Conservation (phyloP, 2,797 vertebrate species). For the Sylvilagus floridanus region DNA sequence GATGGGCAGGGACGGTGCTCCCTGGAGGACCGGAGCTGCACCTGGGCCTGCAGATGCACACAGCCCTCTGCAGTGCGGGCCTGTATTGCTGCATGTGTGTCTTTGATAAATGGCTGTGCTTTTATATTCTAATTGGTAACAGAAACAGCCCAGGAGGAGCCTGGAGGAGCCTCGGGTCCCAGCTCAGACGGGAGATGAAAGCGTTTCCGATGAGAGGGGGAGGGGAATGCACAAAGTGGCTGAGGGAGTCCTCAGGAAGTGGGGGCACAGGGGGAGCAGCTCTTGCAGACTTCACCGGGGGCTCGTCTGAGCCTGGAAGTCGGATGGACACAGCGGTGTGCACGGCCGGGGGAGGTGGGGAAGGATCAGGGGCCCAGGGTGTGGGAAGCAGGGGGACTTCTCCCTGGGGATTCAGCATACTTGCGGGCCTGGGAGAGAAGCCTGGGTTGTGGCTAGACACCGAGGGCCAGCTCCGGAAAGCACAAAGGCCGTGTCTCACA, state of each 20-base stretch:
- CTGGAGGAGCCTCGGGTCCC: constrained; percentile 45
- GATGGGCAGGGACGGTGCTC: rapidly evolving
- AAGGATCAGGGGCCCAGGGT: rapidly evolving
- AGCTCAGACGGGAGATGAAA: constrained; percentile 59
- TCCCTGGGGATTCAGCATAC: not conserved
- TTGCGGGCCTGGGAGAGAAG: not conserved
- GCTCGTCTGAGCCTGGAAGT: no score
- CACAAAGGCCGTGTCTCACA: not conserved
- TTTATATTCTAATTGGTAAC: constrained; percentile 74
- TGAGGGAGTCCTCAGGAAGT: not conserved
- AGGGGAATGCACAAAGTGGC: not conserved
- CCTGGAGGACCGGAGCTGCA: rapidly evolving
- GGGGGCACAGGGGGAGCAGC: not conserved
- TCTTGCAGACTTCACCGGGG: not conserved
- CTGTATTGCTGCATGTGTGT: not conserved
- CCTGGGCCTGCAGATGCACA: not conserved
- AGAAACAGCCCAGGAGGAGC: constrained; percentile 58
- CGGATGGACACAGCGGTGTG: not conserved
- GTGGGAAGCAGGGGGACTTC: not conserved
- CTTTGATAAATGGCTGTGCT: constrained; percentile 68
- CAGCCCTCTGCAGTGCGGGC: rapidly evolving
- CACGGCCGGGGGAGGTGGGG: not conserved
- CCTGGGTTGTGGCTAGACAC: rapidly evolving
- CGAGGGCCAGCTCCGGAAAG: not conserved
- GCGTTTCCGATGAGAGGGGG: constrained; percentile 50